A percentile compares a stretch with the other conserved stretches of the same genome.
Conservation (phyloP, 2,113 vertebrate genomes). For the Lipophrys pholis region DNA sequence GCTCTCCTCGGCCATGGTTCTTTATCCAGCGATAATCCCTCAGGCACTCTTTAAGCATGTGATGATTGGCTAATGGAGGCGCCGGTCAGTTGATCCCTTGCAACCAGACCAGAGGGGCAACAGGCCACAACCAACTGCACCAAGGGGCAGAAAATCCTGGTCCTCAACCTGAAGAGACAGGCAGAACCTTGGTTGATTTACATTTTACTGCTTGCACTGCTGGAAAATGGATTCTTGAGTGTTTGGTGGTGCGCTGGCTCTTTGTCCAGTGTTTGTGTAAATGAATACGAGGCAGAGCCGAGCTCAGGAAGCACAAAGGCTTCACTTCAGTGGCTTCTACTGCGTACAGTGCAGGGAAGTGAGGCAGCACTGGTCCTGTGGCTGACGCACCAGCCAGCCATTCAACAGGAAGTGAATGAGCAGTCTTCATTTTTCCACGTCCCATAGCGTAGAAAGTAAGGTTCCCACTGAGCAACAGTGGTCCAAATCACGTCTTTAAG, state of each 20-base stretch:
- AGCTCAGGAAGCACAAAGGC: constrained; percentile 29
- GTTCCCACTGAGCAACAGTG: too few species aligned
- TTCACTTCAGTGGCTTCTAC: constrained; percentile 11
- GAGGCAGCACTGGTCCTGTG: constrained; percentile 35
- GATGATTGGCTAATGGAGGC: constrained; percentile 70
- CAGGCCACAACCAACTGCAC: constrained; percentile 9
- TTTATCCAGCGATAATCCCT: constrained; percentile 73
- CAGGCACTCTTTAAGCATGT: constrained; percentile 71
- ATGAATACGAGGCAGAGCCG: constrained; percentile 15
- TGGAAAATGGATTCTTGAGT: not conserved
- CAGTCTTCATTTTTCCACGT: not conserved
- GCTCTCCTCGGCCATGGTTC: constrained; percentile 42
- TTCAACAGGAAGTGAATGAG: not conserved
- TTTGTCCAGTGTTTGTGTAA: constrained; percentile 6
- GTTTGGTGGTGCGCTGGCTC: not conserved
- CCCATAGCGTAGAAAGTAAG: not conserved
- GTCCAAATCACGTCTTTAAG: too few species aligned
- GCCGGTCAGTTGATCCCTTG: constrained; percentile 58
- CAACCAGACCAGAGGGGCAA: constrained; percentile 18
- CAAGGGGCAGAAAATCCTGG: not conserved
- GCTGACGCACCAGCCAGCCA: not conserved
- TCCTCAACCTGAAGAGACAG: too few species aligned
- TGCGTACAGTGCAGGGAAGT: constrained; percentile 8
- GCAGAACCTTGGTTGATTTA: too few species aligned
- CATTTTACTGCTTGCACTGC: not conserved